Evolutionary conservation across 2,888 invertebrate species (phyloP).

Genomic region (Drosophila engyochracea): DNA sequence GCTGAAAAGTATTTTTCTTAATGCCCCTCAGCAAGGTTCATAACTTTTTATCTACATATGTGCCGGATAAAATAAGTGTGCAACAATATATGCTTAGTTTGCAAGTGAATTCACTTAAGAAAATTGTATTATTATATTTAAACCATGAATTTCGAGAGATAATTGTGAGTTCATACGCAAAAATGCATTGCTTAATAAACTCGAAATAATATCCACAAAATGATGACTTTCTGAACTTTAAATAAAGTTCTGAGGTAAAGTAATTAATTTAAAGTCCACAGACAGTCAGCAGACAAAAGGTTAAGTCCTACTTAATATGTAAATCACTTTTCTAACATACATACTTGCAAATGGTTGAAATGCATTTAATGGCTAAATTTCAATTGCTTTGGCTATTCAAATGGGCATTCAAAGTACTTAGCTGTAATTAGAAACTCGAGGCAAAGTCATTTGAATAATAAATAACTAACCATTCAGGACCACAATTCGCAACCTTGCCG

Average conservation of each 20-base stretch:
- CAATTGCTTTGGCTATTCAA: constrained; percentile 7
- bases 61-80: constrained; percentile 6
- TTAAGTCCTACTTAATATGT: not conserved
- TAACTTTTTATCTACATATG: not conserved
- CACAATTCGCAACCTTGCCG: constrained; percentile 19
- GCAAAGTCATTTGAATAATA: constrained; percentile 16
- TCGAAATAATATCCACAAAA: not conserved
- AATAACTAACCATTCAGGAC: constrained; percentile 9
- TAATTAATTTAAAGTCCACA: not conserved
- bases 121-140: not conserved
- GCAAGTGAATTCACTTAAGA: not conserved
- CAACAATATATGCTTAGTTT: not conserved
- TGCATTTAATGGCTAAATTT: constrained; percentile 1
- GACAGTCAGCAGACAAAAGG: not conserved
- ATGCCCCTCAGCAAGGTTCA: not conserved
- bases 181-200: not conserved
- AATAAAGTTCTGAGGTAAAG: no score
- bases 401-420: constrained; percentile 3
- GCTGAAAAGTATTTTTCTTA: constrained; percentile 6
- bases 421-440: constrained; percentile 5
- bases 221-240: not conserved
- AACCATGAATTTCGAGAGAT: accelerated
- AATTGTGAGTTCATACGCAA: not conserved
- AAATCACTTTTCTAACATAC: not conserved
- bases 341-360: not conserved